Evolutionary conservation across 2,797 vertebrate species (phyloP).

Genomic region (Chelmon rostratus): DNA sequence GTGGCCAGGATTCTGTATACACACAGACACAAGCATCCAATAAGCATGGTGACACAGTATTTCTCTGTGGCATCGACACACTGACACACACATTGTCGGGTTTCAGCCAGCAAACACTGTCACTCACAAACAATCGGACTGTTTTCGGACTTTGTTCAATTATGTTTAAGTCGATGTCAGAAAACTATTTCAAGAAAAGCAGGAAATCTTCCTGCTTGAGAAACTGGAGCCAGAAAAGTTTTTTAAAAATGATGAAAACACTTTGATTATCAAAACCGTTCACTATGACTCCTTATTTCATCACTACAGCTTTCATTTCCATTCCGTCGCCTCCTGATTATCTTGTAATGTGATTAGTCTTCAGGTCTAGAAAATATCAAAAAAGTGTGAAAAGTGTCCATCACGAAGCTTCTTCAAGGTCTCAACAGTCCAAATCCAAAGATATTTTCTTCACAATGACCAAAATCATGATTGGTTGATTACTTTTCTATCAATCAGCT

Average conservation of each 20-base stretch:
- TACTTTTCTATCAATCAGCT: neutral
- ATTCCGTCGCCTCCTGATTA: neutral
- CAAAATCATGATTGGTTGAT: neutral
- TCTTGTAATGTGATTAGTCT: neutral
- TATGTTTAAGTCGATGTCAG: neutral
- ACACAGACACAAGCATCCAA: slow-evolving; percentile 45
- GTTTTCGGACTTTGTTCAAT: too few species aligned
- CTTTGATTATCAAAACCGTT: neutral
- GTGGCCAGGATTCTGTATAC: slow-evolving; percentile 92
- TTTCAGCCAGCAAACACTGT: neutral
- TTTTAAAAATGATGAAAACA: neutral
- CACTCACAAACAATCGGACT: neutral
- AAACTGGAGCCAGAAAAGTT: neutral
- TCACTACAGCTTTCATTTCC: neutral
- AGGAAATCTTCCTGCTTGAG: neutral
- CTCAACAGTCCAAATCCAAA: neutral
- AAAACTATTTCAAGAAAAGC: neutral
- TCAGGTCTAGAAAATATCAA: neutral
- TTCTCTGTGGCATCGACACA: neutral
- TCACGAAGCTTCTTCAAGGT: neutral
- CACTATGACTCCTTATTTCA: neutral
- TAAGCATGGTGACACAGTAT: neutral
- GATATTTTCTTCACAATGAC: neutral
- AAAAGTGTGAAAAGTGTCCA: neutral
- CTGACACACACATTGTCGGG: neutral